Percentiles rank a stretch among this genome's conserved stretches.
These are phyloP conservation scores for Noturus placidus DNA, from an alignment of 2,113 vertebrate species.

Conservation along the genomic window DNA sequence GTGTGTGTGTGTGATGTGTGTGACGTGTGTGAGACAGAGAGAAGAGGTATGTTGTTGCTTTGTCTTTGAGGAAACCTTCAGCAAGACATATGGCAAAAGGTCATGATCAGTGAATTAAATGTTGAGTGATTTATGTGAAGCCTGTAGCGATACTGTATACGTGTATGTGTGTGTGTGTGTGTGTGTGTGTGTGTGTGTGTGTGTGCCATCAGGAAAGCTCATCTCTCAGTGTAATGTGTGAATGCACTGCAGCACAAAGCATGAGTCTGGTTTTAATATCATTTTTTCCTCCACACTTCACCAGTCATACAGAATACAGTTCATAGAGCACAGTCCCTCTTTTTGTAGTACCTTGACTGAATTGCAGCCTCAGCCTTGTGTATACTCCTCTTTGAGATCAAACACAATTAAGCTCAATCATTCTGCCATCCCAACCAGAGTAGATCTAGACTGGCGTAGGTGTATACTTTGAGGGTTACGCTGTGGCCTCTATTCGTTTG, in stretches of 20 bases:
- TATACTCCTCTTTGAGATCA: slow-evolving; percentile 20
- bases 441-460: slow-evolving; percentile 10
- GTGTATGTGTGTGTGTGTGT: slow-evolving; percentile 3
- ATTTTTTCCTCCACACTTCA: neutral
- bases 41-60: neutral
- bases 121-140: slow-evolving; percentile 5
- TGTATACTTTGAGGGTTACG: slow-evolving; percentile 10
- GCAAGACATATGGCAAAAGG: neutral
- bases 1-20: neutral
- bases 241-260: neutral
- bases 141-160: neutral
- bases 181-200: neutral
- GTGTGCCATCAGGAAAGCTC: neutral
- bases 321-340: slow-evolving; percentile 21
- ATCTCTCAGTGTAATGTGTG: slow-evolving; percentile 14
- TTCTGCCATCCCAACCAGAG: slow-evolving; percentile 10
- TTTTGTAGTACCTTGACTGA: neutral
- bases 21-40: neutral
- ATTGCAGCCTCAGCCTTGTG: neutral
- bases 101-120: neutral
- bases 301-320: neutral
- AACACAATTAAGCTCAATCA: slow-evolving; percentile 41
- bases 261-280: slow-evolving; percentile 15
- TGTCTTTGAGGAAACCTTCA: neutral
- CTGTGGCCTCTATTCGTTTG: slow-evolving; percentile 26